phyloP scores from a whole-genome alignment of 2,797 vertebrate genomes.

The Ispidina picta region DNA sequence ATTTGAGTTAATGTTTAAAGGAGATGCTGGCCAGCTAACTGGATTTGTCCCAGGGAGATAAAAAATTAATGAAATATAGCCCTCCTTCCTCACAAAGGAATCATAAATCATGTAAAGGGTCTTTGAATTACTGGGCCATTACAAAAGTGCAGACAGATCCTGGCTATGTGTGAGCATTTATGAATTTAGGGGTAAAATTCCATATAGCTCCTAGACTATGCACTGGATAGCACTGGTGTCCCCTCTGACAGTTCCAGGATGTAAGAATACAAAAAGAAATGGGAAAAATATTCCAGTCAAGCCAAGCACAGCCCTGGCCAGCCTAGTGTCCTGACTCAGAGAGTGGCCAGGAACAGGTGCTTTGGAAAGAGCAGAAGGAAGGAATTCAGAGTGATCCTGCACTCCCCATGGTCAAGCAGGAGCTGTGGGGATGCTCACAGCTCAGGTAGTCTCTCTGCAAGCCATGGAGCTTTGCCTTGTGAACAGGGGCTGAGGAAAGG shows the following conservation, averaged over 20 bases:
- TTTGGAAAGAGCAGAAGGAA: not conserved
- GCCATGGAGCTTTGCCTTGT: not conserved
- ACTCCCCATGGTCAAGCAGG: not conserved
- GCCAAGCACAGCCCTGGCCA: not conserved
- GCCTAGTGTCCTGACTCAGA: not conserved
- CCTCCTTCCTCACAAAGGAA: not conserved
- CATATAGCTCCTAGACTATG: not conserved
- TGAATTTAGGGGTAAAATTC: not conserved
- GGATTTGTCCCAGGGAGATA: not conserved
- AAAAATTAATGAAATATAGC: not conserved
- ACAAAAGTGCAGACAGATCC: not conserved
- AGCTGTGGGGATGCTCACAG: not conserved
- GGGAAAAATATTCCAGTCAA: not conserved
- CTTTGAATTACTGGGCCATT: not conserved
- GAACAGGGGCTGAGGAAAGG: not conserved
- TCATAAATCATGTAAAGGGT: not conserved
- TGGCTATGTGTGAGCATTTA: not conserved
- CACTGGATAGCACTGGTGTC: not conserved
- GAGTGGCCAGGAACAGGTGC: not conserved
- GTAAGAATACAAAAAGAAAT: not conserved
- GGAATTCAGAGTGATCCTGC: not conserved
- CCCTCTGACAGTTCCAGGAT: not conserved
- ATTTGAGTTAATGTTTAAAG: conserved; percentile 39
- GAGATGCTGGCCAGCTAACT: not conserved
- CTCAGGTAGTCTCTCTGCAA: conserved; percentile 18